These are phyloP conservation scores for Austrofundulus limnaeus DNA, from an alignment of 2,113 vertebrate species.

Conservation along the genomic window DNA sequence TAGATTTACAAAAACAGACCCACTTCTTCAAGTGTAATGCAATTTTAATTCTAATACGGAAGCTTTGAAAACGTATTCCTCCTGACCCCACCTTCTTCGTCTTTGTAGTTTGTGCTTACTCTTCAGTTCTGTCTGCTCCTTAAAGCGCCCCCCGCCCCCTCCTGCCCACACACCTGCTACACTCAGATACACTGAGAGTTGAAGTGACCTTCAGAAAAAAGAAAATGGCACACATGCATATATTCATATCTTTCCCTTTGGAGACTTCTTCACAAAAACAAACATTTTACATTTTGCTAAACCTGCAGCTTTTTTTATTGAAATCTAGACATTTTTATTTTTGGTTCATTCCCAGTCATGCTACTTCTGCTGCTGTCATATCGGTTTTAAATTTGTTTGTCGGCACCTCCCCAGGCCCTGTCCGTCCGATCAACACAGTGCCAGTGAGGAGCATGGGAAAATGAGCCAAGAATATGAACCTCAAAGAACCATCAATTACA, in stretches of 20 bases:
- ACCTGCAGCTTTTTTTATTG: not conserved
- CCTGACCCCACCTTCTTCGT: slow-evolving; percentile 13
- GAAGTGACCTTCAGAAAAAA: slow-evolving; percentile 60
- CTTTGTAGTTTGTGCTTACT: slow-evolving; percentile 58
- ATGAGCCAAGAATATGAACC: slow-evolving; percentile 52
- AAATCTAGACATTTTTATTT: not conserved
- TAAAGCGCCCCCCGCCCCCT: not conserved
- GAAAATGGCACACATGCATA: slow-evolving; percentile 17
- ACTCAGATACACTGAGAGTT: slow-evolving; percentile 8
- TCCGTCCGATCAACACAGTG: slow-evolving; percentile 51
- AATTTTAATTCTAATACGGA: slow-evolving; percentile 7
- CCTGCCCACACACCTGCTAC: slow-evolving; percentile 28
- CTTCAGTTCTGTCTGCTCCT: slow-evolving; percentile 46
- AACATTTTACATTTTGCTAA: not conserved
- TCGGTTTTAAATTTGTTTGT: slow-evolving; percentile 36
- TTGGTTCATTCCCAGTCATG: not conserved
- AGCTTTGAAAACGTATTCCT: slow-evolving; percentile 5
- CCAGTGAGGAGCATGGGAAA: slow-evolving; percentile 65
- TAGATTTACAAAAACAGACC: not conserved
- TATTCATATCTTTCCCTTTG: slow-evolving; percentile 6
- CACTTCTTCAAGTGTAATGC: not conserved
- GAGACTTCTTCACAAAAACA: not conserved
- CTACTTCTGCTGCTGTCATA: slow-evolving; percentile 40
- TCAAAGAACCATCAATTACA: slow-evolving; percentile 69
- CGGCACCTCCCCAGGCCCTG: slow-evolving; percentile 50